Evolutionary conservation across 2,888 invertebrate species (phyloP).

Genomic region (Melitaea athalia): DNA sequence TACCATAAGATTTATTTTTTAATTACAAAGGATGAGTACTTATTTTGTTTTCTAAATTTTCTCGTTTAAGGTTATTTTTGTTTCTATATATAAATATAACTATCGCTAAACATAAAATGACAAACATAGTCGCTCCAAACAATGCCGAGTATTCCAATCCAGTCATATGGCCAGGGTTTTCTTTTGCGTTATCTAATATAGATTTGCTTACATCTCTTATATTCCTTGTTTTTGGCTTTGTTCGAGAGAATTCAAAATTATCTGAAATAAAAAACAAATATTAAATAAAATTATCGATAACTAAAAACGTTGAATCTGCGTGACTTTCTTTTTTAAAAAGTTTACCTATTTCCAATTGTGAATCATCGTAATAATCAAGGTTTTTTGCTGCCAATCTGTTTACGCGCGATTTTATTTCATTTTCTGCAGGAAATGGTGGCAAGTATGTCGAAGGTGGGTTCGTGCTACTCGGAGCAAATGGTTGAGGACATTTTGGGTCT

Average conservation of each 20-base stretch:
- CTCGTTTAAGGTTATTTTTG: constrained; percentile 23
- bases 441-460: constrained; percentile 75
- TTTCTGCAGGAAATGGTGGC: constrained; percentile 71
- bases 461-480: constrained; percentile 69
- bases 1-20: not conserved
- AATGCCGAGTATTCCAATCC: constrained; percentile 56
- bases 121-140: constrained; percentile 55
- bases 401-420: constrained; percentile 62
- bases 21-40: constrained; percentile 34
- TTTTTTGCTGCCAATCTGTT: constrained; percentile 57
- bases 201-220: constrained; percentile 59
- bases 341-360: constrained; percentile 63
- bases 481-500: constrained; percentile 70
- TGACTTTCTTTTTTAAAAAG: not conserved
- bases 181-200: constrained; percentile 42
- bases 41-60: constrained; percentile 18
- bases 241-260: constrained; percentile 65
- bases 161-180: constrained; percentile 44
- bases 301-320: not conserved
- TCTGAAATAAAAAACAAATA: constrained; percentile 54
- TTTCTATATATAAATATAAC: constrained; percentile 42
- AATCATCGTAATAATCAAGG: constrained; percentile 58
- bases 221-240: constrained; percentile 64
- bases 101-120: constrained; percentile 55
- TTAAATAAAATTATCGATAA: not conserved